phyloP scores from a whole-genome alignment of 2,888 invertebrate genomes.

The Dione vanillae region DNA sequence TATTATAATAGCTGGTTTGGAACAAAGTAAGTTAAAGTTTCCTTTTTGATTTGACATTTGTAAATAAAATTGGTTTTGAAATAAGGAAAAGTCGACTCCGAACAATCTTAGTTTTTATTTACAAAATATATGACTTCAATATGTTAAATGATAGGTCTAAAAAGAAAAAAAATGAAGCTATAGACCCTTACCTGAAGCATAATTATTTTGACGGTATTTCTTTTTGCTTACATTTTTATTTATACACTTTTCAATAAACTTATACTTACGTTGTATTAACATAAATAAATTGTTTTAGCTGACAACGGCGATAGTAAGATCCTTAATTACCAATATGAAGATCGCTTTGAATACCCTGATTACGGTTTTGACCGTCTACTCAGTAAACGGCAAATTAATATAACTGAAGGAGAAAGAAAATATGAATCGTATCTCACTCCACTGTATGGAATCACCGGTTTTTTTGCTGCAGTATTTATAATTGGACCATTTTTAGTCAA shows the following conservation, averaged over 20 bases:
- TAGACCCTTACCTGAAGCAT: constrained; percentile 25
- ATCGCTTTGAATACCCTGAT: constrained; percentile 22
- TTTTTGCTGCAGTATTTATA: constrained; percentile 58
- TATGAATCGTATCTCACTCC: constrained; percentile 40
- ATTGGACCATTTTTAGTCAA: constrained; percentile 55
- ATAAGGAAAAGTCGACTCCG: constrained; percentile 4
- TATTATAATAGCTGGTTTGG: constrained; percentile 3
- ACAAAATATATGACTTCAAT: not conserved
- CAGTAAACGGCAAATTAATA: constrained; percentile 29
- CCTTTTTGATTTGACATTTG: constrained; percentile 5
- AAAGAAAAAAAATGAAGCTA: constrained; percentile 1
- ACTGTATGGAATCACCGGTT: constrained; percentile 48
- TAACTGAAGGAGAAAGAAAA: constrained; percentile 6
- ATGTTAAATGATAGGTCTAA: constrained; percentile 18
- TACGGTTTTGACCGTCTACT: constrained; percentile 29
- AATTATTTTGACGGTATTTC: constrained; percentile 13
- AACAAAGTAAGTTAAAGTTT: not conserved
- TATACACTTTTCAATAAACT: not conserved
- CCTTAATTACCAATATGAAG: not conserved
- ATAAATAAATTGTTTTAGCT: not conserved
- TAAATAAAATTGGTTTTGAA: not conserved
- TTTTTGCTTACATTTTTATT: too few species aligned
- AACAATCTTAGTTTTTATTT: not conserved
- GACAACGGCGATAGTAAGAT: constrained; percentile 1
- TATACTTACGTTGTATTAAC: too few species aligned